Evolutionary conservation across 2,888 invertebrate species (phyloP).

Genomic region (Saturnia pavonia): DNA sequence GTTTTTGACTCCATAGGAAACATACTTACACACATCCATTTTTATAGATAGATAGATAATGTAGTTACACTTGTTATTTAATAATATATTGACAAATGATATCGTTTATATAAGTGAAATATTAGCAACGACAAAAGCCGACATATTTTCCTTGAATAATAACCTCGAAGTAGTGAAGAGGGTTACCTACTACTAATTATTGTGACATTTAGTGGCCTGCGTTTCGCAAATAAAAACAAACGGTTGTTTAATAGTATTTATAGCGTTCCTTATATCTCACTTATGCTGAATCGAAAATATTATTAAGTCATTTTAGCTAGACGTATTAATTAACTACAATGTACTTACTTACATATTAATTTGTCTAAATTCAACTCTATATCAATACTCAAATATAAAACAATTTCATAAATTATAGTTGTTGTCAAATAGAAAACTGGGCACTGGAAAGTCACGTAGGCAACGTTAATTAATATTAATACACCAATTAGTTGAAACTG

Average conservation of each 20-base stretch:
- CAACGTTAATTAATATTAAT: neutral
- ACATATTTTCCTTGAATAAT: conserved; percentile 13
- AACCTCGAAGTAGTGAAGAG: conserved; percentile 28
- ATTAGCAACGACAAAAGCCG: conserved; percentile 8
- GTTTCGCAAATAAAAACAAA: conserved; percentile 39
- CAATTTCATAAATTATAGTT: neutral
- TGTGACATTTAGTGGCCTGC: conserved; percentile 45
- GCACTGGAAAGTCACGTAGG: neutral
- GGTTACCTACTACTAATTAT: conserved; percentile 43
- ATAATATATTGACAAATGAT: neutral
- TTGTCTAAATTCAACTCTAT: neutral
- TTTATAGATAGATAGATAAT: too few relatives aligned
- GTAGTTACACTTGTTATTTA: neutral
- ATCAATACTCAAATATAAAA: neutral
- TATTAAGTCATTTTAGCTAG: neutral
- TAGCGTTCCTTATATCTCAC: neutral
- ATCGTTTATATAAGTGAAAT: neutral
- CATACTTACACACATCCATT: too few relatives aligned
- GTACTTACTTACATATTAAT: neutral
- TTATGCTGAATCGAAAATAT: neutral
- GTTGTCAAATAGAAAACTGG: neutral
- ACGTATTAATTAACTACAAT: neutral
- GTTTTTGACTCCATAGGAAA: too few relatives aligned
- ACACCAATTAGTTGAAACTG: neutral
- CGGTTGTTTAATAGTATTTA: neutral